Evolutionary conservation across 2,888 invertebrate genomes (phyloP).

Genomic region (Eupithecia dodoneata): DNA sequence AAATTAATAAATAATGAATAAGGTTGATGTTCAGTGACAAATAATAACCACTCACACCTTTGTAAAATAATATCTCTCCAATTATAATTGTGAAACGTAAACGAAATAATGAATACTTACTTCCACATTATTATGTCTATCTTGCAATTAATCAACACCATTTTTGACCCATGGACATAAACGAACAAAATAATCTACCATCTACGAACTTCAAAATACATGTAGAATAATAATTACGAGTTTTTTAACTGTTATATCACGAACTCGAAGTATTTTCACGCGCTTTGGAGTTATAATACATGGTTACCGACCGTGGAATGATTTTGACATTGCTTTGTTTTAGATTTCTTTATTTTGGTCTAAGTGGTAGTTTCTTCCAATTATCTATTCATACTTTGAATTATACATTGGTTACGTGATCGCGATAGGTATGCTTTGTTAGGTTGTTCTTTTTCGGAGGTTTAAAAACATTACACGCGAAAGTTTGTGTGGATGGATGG

Average conservation of each 20-base stretch:
- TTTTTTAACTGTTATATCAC: slow-evolving; percentile 42
- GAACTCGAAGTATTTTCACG: slow-evolving; percentile 41
- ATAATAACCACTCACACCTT: background rate
- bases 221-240: background rate
- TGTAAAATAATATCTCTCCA: background rate
- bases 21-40: background rate
- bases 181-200: slow-evolving; percentile 8
- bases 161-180: background rate
- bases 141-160: slow-evolving; percentile 9
- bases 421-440: background rate
- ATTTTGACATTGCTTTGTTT: slow-evolving; percentile 49
- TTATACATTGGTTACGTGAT: slow-evolving; percentile 21
- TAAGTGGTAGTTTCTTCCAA: slow-evolving; percentile 20
- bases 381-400: slow-evolving; percentile 27
- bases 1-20: too few species aligned
- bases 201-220: slow-evolving; percentile 13
- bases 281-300: slow-evolving; percentile 39
- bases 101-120: background rate
- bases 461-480: background rate
- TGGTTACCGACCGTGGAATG: slow-evolving; percentile 41
- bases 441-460: background rate
- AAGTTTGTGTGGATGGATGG: background rate
- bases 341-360: slow-evolving; percentile 40
- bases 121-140: background rate
- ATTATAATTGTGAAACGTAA: background rate